A percentile compares a stretch with the other conserved stretches of the same genome.
These are phyloP conservation scores for Callosobruchus maculatus DNA, from an alignment of 2,888 invertebrate genomes.

Conservation along the genomic window DNA sequence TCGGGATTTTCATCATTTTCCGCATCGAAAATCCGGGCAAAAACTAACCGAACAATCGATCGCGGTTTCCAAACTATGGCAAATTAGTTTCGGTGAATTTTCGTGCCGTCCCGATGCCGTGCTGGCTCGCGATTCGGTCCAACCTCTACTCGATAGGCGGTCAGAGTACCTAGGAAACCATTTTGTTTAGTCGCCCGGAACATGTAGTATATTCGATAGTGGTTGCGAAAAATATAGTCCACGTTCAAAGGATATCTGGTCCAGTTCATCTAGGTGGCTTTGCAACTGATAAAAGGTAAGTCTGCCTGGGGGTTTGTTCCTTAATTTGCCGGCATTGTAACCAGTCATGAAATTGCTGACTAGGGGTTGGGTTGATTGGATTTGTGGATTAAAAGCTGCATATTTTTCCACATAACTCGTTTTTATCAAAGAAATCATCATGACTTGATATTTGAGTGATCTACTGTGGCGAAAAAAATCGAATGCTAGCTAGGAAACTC, in stretches of 20 bases:
- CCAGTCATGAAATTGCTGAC: background rate
- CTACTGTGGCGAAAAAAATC: background rate
- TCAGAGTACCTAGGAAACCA: constrained; percentile 44
- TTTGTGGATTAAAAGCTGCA: background rate
- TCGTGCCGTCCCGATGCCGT: constrained; percentile 31
- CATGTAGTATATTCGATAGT: constrained; percentile 34
- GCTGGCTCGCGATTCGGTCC: constrained; percentile 33
- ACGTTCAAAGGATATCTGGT: constrained; percentile 18
- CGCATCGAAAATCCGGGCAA: constrained; percentile 15
- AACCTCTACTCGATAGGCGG: constrained; percentile 42
- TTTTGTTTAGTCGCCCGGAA: constrained; percentile 47
- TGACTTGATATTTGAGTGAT: background rate
- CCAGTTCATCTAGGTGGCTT: constrained; percentile 21
- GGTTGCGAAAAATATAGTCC: constrained; percentile 23
- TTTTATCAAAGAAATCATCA: background rate
- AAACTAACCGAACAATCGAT: background rate
- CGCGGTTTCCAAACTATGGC: background rate
- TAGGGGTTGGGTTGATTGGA: constrained; percentile 4
- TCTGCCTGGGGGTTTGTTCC: constrained; percentile 15
- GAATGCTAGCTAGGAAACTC: background rate
- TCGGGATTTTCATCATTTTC: constrained; percentile 31
- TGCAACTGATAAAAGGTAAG: constrained; percentile 28
- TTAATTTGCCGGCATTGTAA: constrained; percentile 13
- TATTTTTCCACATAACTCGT: background rate
- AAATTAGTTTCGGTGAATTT: constrained; percentile 4